Base-by-base conservation (phyloP, 2,113 vertebrate genomes). In the Lepus timidus region DNA sequence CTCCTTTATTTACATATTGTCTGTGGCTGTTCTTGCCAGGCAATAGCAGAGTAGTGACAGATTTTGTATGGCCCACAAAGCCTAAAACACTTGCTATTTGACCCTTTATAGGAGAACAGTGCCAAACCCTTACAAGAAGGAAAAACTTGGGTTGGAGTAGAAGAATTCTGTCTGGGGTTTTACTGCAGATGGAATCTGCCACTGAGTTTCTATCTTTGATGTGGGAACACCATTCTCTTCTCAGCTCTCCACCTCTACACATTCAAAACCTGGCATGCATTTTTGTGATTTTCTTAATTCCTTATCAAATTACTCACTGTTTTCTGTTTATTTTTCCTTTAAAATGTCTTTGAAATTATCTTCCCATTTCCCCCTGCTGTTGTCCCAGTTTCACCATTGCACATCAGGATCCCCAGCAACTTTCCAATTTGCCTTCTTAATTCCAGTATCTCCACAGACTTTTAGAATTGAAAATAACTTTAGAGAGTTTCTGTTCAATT, bases 381-480 rank as follows among this genome's bases (percentile, higher is more conserved):
- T 81, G 22, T 12, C 23, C 8, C 23, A 49, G 3, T 22, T 51
- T 86, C 19, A 23, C 10, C 31, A 68, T 71, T 68, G 85, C 62
- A 82, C 25, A 67, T 39, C 55, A 90, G 36, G 39, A 90, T 81
- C 20, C 55, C 39, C 13, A 70, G 64, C 22, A 81, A 20, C 51
- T 93, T 93, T 65, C 55, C 74, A 85, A 20, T 65, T 88, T 85
- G 49, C 58, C 27, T 11, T 93, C 58, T 81, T 90, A 65, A 87
- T 67, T 94, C 29, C 44, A 65, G 14, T 51, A 58, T 58, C 29
- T 52, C 52, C n/a, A 52, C 6, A 52, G 73, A 71, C 52, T 91
- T 93, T 74, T 62, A 88, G 36, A 91, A 67, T 25, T 94, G 55
- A 85, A 91, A 96, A 81, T 83, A 86, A 88, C 44, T 79, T 78